These are phyloP conservation scores for Phortica okadai DNA, from an alignment of 2,888 invertebrate species.

Conservation along the genomic window DNA sequence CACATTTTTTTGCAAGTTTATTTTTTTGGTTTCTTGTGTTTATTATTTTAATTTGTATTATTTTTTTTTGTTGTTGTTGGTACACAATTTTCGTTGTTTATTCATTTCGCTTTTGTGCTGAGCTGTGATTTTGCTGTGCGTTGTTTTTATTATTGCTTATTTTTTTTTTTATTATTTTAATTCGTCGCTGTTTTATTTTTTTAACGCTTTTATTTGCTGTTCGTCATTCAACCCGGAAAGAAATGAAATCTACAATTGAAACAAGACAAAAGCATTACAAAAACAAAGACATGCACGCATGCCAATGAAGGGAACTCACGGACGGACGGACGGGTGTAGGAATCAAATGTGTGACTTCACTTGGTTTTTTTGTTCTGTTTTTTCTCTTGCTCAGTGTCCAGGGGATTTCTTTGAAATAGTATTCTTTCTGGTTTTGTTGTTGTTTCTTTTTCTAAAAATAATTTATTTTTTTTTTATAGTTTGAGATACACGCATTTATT, in stretches of 20 bases:
- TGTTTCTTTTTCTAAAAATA: too few species aligned
- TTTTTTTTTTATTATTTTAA: conserved; percentile 7
- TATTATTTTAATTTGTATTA: not conserved
- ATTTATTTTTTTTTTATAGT: too few species aligned
- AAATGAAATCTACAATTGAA: conserved; percentile 17
- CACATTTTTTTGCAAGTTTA: not conserved
- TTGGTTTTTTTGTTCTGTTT: too few species aligned
- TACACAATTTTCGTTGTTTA: conserved; percentile 26
- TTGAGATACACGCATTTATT: too few species aligned
- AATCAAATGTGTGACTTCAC: too few species aligned
- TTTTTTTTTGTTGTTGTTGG: conserved; percentile 25
- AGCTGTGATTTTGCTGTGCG: not conserved
- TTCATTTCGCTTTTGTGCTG: conserved; percentile 10
- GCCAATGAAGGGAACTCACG: not conserved
- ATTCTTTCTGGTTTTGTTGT: too few species aligned
- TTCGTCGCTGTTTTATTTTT: conserved; percentile 5
- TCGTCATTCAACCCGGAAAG: conserved; percentile 29
- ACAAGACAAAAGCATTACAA: conserved; percentile 5
- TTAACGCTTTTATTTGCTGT: conserved; percentile 1
- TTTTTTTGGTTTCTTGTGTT: conserved; percentile 11
- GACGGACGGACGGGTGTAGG: too few species aligned
- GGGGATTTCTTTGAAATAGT: too few species aligned
- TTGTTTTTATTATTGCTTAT: conserved; percentile 6
- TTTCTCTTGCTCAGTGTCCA: too few species aligned
- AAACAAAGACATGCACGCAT: not conserved